Base-by-base conservation (phyloP, 1,140 invertebrate genomes). In the Macrobrachium rosenbergii region DNA sequence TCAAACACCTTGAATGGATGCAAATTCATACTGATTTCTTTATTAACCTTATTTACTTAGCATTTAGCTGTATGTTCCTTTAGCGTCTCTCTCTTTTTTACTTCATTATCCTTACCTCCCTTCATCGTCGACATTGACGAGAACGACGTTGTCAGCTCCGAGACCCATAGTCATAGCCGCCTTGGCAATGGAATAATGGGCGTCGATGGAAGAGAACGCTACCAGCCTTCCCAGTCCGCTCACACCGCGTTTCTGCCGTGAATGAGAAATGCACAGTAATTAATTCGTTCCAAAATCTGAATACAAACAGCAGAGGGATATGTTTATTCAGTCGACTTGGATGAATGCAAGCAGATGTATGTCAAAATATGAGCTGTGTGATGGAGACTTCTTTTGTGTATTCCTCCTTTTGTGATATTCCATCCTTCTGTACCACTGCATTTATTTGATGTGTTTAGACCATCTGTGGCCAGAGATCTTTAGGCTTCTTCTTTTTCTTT, bases 161-260 rank as follows among this genome's bases (percentile, higher is more conserved):
- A 97, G 96, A 94, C 88, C 94, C 28, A 94, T 91, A 52, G 94
- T 91, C 16, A 95, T 94, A 0, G 96, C 94, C 89, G 97, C 92
- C 91, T 97, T 98, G 90, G 96, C 96, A 7, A 98, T 95, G 0
- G 98, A 99, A 91, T 99, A 99, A 92, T 99, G 98, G n/a, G 97
- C 96, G 92, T 99, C 96, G 90, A 96, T 95, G 0, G 96, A 97
- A 0, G 96, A 96, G 91, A 96, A 97, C 0, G 97, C 91, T 0
- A 97, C 94, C 67, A 97, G 91, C 45, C 94, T 93, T 11, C 14
- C 93, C 93, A 89, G 94, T 94, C 5, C 97, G 92, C 0, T 96
- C 96, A 93, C 91, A 16, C 94, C 93, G 73, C 23, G 19, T 52
- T 62, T 62, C 87, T 88, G 82, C 16, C 0, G n/a, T 12, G 7